These are phyloP conservation scores for Oncopeltus fasciatus DNA, from an alignment of 1,140 invertebrate genomes.

Conservation along the genomic window DNA sequence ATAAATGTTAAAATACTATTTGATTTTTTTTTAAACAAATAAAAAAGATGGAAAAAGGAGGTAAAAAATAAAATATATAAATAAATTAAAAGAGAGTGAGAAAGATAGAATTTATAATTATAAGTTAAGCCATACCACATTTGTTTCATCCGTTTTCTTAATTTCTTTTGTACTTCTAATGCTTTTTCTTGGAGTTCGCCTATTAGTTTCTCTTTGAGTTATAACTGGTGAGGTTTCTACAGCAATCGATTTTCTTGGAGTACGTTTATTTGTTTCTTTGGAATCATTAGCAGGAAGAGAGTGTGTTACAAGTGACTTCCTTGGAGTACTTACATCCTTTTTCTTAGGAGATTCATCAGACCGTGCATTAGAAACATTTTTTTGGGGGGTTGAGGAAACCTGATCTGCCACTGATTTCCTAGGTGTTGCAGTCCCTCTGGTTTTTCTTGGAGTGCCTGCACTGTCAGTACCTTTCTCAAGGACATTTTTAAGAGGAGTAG, in stretches of 20 bases:
- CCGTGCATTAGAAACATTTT: background rate
- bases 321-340: too few relatives aligned
- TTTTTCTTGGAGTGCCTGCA: background rate
- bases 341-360: background rate
- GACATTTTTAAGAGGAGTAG: background rate
- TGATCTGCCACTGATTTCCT: background rate
- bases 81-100: too few relatives aligned
- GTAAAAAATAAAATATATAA: too few relatives aligned
- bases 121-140: too few relatives aligned
- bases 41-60: too few relatives aligned
- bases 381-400: background rate
- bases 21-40: too few relatives aligned
- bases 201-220: too few relatives aligned
- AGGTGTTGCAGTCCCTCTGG: background rate
- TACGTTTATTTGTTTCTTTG: too few relatives aligned
- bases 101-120: too few relatives aligned
- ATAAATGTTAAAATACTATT: too few relatives aligned
- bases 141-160: background rate
- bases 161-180: background rate
- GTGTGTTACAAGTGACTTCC: too few relatives aligned
- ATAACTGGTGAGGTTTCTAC: background rate
- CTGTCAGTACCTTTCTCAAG: background rate
- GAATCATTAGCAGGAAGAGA: too few relatives aligned
- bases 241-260: background rate
- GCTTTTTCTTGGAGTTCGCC: background rate